A percentile compares a stretch with the other conserved stretches of the same genome.
Evolutionary conservation across 2,797 vertebrate genomes (phyloP).

Genomic region (Gymnoscopelus microlampas): DNA sequence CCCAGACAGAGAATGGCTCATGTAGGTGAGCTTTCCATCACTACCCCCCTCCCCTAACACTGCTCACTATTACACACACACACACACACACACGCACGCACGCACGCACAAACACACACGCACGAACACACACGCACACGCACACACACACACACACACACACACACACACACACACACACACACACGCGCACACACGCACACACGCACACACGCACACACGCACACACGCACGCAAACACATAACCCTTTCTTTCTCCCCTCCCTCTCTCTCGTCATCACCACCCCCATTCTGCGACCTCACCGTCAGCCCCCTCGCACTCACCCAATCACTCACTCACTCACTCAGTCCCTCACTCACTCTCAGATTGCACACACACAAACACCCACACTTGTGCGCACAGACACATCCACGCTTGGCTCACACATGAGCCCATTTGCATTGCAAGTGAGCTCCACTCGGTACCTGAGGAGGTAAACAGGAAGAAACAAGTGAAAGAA

Average conservation of each 20-base stretch:
- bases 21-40: slow-evolving; percentile 69
- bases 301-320: slow-evolving; percentile 61
- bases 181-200: slow-evolving; percentile 13
- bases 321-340: slow-evolving; percentile 58
- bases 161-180: slow-evolving; percentile 17
- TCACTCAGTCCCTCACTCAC: not conserved
- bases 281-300: slow-evolving; percentile 64
- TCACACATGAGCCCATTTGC: slow-evolving; percentile 62
- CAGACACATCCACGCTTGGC: not conserved
- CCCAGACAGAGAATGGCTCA: slow-evolving; percentile 49
- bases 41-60: slow-evolving; percentile 40
- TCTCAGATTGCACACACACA: slow-evolving; percentile 66
- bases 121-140: slow-evolving; percentile 16
- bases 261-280: slow-evolving; percentile 38
- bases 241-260: not conserved
- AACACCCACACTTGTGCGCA: slow-evolving; percentile 35
- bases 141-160: slow-evolving; percentile 2
- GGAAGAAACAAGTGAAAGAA: slow-evolving; percentile 35
- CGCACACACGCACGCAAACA: slow-evolving; percentile 15
- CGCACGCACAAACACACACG: slow-evolving; percentile 14
- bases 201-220: not conserved
- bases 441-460: slow-evolving; percentile 68
- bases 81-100: slow-evolving; percentile 5
- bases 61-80: slow-evolving; percentile 39
- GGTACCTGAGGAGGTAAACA: slow-evolving; percentile 55